A percentile compares a stretch with the other conserved stretches of the same genome.
Conservation (phyloP, 2,113 vertebrate genomes). For the Myrmecobius fasciatus region DNA sequence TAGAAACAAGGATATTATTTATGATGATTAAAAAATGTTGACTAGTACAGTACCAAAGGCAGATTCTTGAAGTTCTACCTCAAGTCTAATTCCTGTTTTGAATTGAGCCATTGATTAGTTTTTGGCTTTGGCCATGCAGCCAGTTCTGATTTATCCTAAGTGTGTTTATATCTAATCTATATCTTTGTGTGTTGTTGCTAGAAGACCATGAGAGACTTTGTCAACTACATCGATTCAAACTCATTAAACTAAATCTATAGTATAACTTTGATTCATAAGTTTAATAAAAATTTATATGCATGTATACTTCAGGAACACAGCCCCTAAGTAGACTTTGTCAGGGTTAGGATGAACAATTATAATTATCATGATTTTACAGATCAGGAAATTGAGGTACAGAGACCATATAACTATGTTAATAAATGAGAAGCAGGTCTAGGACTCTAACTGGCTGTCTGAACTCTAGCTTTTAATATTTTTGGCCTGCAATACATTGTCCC, state of each 20-base stretch:
- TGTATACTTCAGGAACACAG: neutral
- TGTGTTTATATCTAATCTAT: neutral
- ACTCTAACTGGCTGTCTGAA: neutral
- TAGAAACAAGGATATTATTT: neutral
- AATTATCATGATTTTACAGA: neutral
- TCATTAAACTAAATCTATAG: neutral
- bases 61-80: neutral
- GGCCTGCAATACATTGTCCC: neutral
- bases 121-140: neutral
- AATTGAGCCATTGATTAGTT: neutral
- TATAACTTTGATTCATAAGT: neutral
- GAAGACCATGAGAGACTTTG: neutral
- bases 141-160: neutral
- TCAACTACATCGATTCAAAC: neutral
- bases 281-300: neutral
- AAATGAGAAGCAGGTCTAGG: neutral
- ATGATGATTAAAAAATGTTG: neutral
- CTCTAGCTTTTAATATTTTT: neutral
- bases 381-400: neutral
- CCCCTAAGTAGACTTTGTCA: neutral
- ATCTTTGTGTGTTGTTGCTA: neutral
- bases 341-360: neutral
- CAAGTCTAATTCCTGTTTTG: neutral
- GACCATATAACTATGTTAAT: neutral
- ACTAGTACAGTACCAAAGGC: neutral